phyloP scores from a whole-genome alignment of 2,888 invertebrate species.

The Imbricaverruca yamaguchii region DNA sequence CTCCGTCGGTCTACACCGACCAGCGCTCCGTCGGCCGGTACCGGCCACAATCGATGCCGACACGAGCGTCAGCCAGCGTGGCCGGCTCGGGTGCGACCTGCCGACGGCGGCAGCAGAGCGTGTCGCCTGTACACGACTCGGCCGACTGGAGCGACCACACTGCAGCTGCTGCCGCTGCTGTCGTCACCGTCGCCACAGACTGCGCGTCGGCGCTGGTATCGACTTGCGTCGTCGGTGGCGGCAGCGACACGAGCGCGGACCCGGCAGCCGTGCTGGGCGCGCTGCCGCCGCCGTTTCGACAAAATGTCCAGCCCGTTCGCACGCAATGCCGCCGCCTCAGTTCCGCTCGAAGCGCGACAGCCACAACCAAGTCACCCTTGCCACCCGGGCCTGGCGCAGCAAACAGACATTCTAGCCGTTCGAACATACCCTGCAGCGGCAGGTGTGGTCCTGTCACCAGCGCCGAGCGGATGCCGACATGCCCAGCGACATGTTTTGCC shows the following conservation, averaged over 20 bases:
- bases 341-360: no score
- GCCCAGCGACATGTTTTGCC: no score
- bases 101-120: background rate
- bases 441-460: no score
- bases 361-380: no score
- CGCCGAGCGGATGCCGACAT: no score
- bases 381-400: no score
- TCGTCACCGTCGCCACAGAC: background rate
- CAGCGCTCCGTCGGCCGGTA: background rate
- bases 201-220: slow-evolving; percentile 4
- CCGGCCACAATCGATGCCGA: background rate
- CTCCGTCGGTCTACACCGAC: no score
- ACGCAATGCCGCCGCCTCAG: background rate
- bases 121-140: background rate
- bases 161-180: background rate
- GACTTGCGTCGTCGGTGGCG: background rate
- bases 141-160: background rate
- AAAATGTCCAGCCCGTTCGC: background rate
- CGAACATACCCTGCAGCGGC: no score
- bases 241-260: background rate
- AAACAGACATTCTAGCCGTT: no score
- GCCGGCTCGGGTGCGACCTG: no score
- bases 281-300: background rate
- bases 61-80: background rate
- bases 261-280: background rate